A percentile compares a stretch with the other conserved stretches of the same genome.
Conservation (phyloP, 2,113 vertebrate genomes). For the Atlantisia rogersi region DNA sequence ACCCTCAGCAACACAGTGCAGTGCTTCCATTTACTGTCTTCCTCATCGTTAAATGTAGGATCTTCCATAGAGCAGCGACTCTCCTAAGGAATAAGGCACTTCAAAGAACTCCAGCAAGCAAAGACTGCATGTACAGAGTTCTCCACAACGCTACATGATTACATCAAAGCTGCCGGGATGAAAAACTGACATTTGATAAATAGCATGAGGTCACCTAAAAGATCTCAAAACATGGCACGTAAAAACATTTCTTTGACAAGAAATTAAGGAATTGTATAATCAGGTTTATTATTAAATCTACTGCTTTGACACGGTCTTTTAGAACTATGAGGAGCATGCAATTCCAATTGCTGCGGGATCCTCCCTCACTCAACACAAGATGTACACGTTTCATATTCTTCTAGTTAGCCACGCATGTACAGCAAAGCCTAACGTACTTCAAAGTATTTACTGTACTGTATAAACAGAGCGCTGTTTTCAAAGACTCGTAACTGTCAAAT, state of each 20-base stretch:
- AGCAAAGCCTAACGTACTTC: slow-evolving; percentile 30
- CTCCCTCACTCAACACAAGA: slow-evolving; percentile 29
- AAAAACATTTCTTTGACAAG: slow-evolving; percentile 40
- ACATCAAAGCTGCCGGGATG: slow-evolving; percentile 44
- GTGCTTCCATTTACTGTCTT: background rate
- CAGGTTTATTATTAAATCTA: slow-evolving; percentile 22
- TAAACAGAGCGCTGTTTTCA: slow-evolving; percentile 52
- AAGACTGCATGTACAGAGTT: background rate
- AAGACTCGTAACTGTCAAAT: slow-evolving; percentile 56
- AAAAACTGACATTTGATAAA: slow-evolving; percentile 51
- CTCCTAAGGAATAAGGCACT: background rate
- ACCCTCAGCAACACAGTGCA: background rate
- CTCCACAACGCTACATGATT: background rate
- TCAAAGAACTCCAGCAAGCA: slow-evolving; percentile 48
- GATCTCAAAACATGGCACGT: background rate
- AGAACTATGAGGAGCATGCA: background rate
- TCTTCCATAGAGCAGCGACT: background rate
- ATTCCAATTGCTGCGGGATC: background rate
- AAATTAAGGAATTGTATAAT: slow-evolving; percentile 54
- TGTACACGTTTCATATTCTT: slow-evolving; percentile 22
- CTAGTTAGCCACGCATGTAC: slow-evolving; percentile 42
- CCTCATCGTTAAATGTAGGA: background rate
- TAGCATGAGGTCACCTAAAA: slow-evolving; percentile 36
- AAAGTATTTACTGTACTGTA: slow-evolving; percentile 44
- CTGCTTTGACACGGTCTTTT: slow-evolving; percentile 12